A percentile compares a stretch with the other conserved stretches of the same genome.
phyloP scores from a whole-genome alignment of 2,113 vertebrate genomes.

The Anarhynchus alexandrinus region DNA sequence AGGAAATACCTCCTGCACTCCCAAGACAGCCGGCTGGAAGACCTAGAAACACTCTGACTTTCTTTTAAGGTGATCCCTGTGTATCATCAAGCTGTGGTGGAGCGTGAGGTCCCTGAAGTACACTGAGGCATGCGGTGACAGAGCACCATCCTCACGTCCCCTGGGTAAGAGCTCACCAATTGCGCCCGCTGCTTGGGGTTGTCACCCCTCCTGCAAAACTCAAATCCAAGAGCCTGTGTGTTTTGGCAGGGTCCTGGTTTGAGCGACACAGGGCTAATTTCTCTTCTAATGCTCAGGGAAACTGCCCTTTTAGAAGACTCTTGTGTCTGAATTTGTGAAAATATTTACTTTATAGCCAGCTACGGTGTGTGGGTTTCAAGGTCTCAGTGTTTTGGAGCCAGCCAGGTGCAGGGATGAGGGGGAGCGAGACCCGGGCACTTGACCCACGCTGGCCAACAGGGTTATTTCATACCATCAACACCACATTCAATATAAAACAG shows the following conservation, averaged over 20 bases:
- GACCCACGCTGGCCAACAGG: neutral
- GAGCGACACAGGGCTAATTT: neutral
- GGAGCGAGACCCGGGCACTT: neutral
- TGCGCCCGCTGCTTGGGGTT: too few relatives aligned
- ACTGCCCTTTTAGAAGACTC: neutral
- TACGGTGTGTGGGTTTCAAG: neutral
- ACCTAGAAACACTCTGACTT: neutral
- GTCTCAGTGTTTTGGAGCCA: neutral
- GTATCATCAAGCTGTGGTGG: too few relatives aligned
- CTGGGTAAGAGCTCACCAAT: neutral
- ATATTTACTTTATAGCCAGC: neutral
- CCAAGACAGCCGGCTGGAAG: neutral
- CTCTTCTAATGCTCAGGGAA: neutral
- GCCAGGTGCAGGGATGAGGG: neutral
- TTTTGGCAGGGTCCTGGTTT: neutral
- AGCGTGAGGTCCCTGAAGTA: neutral
- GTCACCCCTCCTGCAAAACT: neutral
- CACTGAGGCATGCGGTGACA: fast-evolving
- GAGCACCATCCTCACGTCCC: neutral
- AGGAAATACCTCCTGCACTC: neutral
- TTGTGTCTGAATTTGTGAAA: neutral
- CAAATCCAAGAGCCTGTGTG: neutral
- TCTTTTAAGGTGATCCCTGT: neutral
- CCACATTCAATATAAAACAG: neutral
- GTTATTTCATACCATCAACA: neutral